These are phyloP conservation scores for Parthenolecanium corni DNA, from an alignment of 2,888 invertebrate species.

Conservation along the genomic window DNA sequence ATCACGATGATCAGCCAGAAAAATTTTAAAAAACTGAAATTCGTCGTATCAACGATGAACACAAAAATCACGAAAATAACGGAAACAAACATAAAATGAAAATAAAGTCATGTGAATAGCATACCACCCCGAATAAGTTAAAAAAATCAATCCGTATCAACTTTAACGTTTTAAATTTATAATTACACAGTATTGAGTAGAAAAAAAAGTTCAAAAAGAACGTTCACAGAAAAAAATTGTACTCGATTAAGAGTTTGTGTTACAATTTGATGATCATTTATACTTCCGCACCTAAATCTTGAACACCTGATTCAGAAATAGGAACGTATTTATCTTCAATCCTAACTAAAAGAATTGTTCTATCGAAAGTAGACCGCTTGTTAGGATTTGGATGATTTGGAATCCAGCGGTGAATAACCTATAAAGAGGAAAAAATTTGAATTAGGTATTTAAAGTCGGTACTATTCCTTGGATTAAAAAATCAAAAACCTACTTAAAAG, in stretches of 20 bases:
- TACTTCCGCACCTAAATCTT: slow-evolving; percentile 59
- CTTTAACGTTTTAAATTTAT: no score
- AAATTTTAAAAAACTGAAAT: no score
- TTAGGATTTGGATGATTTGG: slow-evolving; percentile 82
- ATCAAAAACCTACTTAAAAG: neutral
- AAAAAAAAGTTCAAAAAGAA: neutral
- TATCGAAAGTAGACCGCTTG: slow-evolving; percentile 81
- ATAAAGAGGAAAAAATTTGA: slow-evolving; percentile 28
- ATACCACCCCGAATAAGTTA: no score
- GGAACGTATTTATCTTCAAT: slow-evolving; percentile 88
- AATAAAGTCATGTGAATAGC: no score
- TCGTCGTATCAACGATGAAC: no score
- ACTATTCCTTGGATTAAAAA: neutral
- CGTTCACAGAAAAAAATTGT: neutral
- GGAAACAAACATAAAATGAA: no score
- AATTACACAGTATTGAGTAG: no score
- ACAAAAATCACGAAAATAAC: no score
- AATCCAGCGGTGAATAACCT: slow-evolving; percentile 87
- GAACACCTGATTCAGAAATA: slow-evolving; percentile 78
- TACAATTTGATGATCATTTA: neutral
- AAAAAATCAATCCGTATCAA: no score
- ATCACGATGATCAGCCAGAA: no score
- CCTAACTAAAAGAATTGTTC: slow-evolving; percentile 80
- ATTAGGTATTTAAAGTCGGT: no score
- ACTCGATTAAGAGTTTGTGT: neutral